Base-by-base conservation (phyloP, 2,888 invertebrate genomes). In the Hecatera dysodea region DNA sequence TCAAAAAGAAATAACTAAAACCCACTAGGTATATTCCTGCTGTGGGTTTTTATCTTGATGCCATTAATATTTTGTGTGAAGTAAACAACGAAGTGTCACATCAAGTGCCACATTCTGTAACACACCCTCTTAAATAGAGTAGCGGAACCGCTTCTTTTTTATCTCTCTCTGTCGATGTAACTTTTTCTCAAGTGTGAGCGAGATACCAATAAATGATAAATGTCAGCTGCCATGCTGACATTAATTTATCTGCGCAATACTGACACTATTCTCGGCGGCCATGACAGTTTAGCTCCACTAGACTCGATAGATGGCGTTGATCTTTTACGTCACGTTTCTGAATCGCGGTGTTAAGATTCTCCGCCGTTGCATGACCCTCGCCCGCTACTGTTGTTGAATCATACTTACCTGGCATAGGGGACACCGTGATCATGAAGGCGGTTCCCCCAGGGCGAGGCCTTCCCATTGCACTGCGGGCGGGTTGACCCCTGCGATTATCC, bases 321-420 rank as follows among this genome's bases (percentile, higher is more conserved):
- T 24, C 50, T 12, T 33, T 64, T 63, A 50, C 29, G 39, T n/a
- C 24, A 56, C 44, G 29, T 62, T 81, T 70, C 59, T 76, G 55
- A 63, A 52, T 66, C 57, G 50, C 69, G 78, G 75, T 75, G 78
- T 71, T 63, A 78, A 71, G 73, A 79, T 78, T 72, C 59, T 63
- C 79, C 63, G 63, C 8, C 48, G 59, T 39, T 15, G 61, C 80
- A 79, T 0, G 66, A 74, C 74, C 12, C n/a, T 50, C 63, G 4
- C 50, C 33, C 11, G 15, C 2, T 27, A 24, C 17, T 1, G 44
- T 50, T 8, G 3, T 0, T 19, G 52, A 65, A 1, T 78, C 75
- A 75, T 75, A 75, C 75, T 75, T 75, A 75, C 75, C 75, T 75
- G 75, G 75, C 75, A 78, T 78, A 75, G 75, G 75, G 78, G 75